phyloP scores from a whole-genome alignment of 2,888 invertebrate species.

The Scaptomyza parva region DNA sequence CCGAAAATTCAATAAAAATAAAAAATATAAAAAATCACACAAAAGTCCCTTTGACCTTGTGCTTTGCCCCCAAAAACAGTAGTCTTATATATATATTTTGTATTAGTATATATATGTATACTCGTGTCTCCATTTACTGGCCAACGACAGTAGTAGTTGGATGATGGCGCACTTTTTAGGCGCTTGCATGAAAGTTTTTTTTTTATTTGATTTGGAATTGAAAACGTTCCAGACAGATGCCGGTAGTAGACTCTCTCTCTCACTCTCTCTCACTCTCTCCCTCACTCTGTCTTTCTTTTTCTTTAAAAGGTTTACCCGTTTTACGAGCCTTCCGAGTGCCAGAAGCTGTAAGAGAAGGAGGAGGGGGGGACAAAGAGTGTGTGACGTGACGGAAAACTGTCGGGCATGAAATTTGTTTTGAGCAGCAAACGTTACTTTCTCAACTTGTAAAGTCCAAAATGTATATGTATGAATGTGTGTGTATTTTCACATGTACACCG shows the following conservation, averaged over 20 bases:
- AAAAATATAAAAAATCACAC: conserved; percentile 45
- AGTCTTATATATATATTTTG: conserved; percentile 6
- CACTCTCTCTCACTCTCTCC: conserved; percentile 2
- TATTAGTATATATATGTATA: background rate
- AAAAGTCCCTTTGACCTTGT: conserved; percentile 67
- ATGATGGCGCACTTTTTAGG: conserved; percentile 53
- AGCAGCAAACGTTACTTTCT: conserved; percentile 36
- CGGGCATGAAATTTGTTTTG: conserved; percentile 58
- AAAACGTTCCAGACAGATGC: conserved; percentile 62
- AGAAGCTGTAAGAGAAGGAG: background rate
- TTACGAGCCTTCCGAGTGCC: conserved; percentile 8
- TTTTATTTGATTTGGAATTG: conserved; percentile 71
- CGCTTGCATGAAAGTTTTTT: conserved; percentile 56
- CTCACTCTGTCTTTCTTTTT: conserved; percentile 4
- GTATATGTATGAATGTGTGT: background rate
- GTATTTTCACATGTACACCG: conserved; percentile 45
- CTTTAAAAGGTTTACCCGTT: conserved; percentile 15
- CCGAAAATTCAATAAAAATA: conserved; percentile 49
- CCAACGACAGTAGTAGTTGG: conserved; percentile 20
- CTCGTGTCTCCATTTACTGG: conserved; percentile 8
- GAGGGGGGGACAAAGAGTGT: background rate
- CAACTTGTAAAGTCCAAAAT: conserved; percentile 34
- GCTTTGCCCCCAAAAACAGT: conserved; percentile 25
- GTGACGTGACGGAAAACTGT: conserved; percentile 46
- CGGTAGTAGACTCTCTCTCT: conserved; percentile 13